These are phyloP conservation scores for Strigops habroptila DNA, from an alignment of 2,113 vertebrate species.

Conservation along the genomic window DNA sequence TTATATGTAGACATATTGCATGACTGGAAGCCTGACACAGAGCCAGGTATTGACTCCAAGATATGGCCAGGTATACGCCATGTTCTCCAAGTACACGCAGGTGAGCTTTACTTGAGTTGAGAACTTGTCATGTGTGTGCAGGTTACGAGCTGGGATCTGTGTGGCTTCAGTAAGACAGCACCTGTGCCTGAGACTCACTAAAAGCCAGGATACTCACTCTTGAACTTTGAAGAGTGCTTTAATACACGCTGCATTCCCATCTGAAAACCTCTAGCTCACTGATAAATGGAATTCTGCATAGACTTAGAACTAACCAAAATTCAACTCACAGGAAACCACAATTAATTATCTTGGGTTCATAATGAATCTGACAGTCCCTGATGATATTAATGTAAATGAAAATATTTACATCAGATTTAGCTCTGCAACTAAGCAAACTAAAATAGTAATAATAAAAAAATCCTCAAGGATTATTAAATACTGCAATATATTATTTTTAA, in stretches of 20 bases:
- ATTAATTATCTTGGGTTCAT: not conserved
- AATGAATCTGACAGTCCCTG: not conserved
- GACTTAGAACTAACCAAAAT: not conserved
- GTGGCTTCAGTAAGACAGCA: not conserved
- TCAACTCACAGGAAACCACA: not conserved
- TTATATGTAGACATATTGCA: not conserved
- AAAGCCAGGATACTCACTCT: not conserved
- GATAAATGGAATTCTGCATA: not conserved
- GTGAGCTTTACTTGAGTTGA: not conserved
- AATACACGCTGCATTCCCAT: not conserved
- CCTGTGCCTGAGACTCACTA: not conserved
- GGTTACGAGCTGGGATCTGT: not conserved
- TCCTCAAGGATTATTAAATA: not conserved
- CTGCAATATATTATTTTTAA: not conserved
- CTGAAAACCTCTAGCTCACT: not conserved
- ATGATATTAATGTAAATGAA: not conserved
- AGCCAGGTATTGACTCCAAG: not conserved
- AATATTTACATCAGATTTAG: not conserved
- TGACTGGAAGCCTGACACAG: not conserved
- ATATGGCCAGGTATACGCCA: not conserved
- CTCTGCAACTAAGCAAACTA: not conserved
- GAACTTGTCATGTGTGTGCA: not conserved
- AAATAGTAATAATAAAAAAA: not conserved
- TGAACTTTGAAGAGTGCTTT: not conserved
- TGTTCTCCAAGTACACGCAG: not conserved